Conservation (phyloP, 2,888 invertebrate species). For the Spicauda simplicius region DNA sequence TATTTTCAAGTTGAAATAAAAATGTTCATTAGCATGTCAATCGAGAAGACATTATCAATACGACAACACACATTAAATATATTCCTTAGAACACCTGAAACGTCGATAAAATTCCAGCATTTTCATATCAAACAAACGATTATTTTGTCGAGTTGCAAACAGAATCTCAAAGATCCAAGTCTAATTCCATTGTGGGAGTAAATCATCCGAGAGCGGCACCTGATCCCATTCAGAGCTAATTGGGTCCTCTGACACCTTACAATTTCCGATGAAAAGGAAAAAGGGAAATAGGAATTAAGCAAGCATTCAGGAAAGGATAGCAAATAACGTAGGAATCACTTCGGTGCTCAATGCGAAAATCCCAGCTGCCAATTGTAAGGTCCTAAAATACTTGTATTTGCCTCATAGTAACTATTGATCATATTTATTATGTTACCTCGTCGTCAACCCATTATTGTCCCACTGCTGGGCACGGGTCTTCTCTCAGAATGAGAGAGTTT, state of each 20-base stretch:
- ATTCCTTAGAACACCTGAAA: neutral
- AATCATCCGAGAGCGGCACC: slow-evolving; percentile 29
- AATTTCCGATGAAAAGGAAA: slow-evolving; percentile 20
- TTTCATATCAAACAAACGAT: slow-evolving; percentile 18
- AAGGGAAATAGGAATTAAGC: slow-evolving; percentile 11
- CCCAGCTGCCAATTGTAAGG: neutral
- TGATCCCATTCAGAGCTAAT: slow-evolving; percentile 32
- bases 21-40: neutral
- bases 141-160: slow-evolving; percentile 17
- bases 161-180: neutral
- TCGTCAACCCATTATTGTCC: too few relatives aligned
- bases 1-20: too few relatives aligned
- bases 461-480: too few relatives aligned
- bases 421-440: too few relatives aligned
- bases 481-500: too few relatives aligned
- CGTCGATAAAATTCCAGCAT: slow-evolving; percentile 1
- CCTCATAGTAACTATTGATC: too few relatives aligned
- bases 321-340: neutral
- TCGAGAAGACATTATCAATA: neutral
- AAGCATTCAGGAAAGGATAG: neutral
- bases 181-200: slow-evolving; percentile 21
- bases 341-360: neutral
- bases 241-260: slow-evolving; percentile 27
- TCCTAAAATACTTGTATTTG: neutral
- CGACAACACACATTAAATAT: neutral